Base-by-base conservation (phyloP, 2,113 vertebrate genomes). In the Lutjanus erythropterus region DNA sequence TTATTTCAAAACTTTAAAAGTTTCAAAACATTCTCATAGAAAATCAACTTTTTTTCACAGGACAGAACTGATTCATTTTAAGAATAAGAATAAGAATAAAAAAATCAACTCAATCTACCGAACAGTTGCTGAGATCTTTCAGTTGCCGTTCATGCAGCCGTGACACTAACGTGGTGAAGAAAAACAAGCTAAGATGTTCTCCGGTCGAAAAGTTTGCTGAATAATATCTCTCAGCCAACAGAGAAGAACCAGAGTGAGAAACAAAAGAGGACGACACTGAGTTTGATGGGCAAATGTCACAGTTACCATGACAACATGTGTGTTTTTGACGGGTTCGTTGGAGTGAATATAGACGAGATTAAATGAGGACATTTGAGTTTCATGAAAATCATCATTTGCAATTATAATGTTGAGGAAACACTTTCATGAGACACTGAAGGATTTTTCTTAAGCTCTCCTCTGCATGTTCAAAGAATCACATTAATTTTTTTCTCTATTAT, bases 361-460 rank as follows among this genome's bases (percentile, higher is more conserved):
- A 69, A 70, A 70, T 47, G 44, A 67, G 33, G 6, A n/a, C 37
- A 10, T n/a, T 16, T 62, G 39, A 27, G 78, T 70, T 77, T 78
- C 4, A 37, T 27, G 5, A 33, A 69, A 77, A 44, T 59, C 72
- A 27, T 12, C 15, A 77, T 78, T 82, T 79, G 59, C 35, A 71
- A 78, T 81, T 85, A 16, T 72, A 82, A 85, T 85, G 61, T 33
- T 33, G 21, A 66, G 27, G 25, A 75, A 50, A 50, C 19, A 19
- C 25, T 52, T 61, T 59, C 2, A 47, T 10, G 56, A 58, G 50
- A 78, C 25, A 47, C 39, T 41, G 5, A 61, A 44, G 71, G 66
- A 75, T 80, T 84, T 70, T 53, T 10, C 37, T 66, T 59, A 70
- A 88, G 73, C 80, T 75, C 44, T 41, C 46, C 53, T 66, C 41